A percentile compares a stretch with the other conserved stretches of the same genome.
Evolutionary conservation across 1,140 invertebrate species (phyloP).

Genomic region (Achroia grisella): DNA sequence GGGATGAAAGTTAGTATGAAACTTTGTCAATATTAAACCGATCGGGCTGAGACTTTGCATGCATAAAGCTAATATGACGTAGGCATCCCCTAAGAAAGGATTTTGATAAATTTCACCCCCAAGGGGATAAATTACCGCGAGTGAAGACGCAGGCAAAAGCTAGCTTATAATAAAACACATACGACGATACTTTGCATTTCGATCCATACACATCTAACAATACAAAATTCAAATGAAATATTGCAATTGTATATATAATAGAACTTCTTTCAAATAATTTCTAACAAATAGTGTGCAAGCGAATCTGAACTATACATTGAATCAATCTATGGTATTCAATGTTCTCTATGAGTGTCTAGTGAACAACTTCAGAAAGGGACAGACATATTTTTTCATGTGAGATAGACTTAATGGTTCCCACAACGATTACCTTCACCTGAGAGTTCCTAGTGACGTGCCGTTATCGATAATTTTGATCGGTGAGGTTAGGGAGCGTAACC

Average conservation of each 20-base stretch:
- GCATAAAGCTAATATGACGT: no score
- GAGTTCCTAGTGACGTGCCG: conserved; percentile 28
- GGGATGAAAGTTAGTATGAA: no score
- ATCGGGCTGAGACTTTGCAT: no score
- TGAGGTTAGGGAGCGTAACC: not conserved
- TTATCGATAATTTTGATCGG: not conserved
- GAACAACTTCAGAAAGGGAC: conserved; percentile 49
- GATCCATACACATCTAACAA: not conserved
- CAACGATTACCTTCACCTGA: conserved; percentile 67
- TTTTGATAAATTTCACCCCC: no score
- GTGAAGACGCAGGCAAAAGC: no score
- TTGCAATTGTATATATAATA: no score
- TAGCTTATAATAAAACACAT: not conserved
- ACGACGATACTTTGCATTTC: not conserved
- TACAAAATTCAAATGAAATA: no score
- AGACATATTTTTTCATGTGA: conserved; percentile 35
- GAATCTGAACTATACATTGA: conserved; percentile 3
- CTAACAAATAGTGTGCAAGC: conserved; percentile 7
- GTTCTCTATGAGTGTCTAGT: conserved; percentile 32
- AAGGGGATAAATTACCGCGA: no score
- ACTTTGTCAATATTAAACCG: no score
- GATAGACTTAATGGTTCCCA: conserved; percentile 57
- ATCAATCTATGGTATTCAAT: conserved; percentile 25
- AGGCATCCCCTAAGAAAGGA: no score
- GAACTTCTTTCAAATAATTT: not conserved